Evolutionary conservation across 1,140 invertebrate genomes (phyloP).

Genomic region (Apis florea): DNA sequence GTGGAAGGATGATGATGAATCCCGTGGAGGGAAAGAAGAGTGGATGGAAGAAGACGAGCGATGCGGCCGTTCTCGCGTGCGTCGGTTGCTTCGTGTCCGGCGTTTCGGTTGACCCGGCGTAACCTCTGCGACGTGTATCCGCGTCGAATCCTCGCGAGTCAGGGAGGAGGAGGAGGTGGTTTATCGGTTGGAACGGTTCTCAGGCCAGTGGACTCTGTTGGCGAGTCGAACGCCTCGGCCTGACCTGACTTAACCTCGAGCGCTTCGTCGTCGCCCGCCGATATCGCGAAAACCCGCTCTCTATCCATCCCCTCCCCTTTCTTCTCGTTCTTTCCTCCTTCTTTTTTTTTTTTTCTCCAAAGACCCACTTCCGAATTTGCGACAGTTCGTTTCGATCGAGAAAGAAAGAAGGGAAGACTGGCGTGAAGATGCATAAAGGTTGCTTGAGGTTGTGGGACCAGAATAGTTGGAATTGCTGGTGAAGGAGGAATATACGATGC

Average conservation of each 20-base stretch:
- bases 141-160: slow-evolving; percentile 60
- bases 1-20: background rate
- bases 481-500: background rate
- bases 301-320: background rate
- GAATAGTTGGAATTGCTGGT: background rate
- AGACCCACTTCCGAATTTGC: slow-evolving; percentile 10
- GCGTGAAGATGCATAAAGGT: background rate
- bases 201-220: slow-evolving; percentile 60
- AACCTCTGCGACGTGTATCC: slow-evolving; percentile 65
- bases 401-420: background rate
- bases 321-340: background rate
- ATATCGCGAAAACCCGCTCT: slow-evolving; percentile 25
- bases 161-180: slow-evolving; percentile 45
- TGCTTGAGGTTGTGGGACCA: background rate
- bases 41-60: slow-evolving; percentile 27
- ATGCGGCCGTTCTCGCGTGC: slow-evolving; percentile 59
- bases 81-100: slow-evolving; percentile 60
- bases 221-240: slow-evolving; percentile 51
- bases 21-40: slow-evolving; percentile 5
- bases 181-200: slow-evolving; percentile 66
- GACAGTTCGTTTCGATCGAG: background rate
- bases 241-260: slow-evolving; percentile 61
- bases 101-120: slow-evolving; percentile 66
- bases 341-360: background rate
- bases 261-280: slow-evolving; percentile 42